phyloP scores from a whole-genome alignment of 2,888 invertebrate genomes.

The Timema cristinae region DNA sequence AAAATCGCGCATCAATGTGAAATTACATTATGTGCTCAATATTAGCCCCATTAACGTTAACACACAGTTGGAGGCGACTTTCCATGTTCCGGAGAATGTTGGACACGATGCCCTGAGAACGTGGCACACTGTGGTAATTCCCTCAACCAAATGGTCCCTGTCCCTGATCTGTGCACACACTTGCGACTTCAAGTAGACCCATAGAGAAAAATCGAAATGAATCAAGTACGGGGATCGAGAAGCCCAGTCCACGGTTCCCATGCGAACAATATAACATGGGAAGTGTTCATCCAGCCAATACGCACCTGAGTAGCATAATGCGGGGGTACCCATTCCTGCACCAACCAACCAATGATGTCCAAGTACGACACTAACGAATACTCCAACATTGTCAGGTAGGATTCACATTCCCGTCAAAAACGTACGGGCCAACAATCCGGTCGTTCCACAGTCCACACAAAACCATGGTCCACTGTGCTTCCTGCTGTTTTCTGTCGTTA shows the following conservation, averaged over 20 bases:
- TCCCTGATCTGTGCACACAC: neutral
- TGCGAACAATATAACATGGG: neutral
- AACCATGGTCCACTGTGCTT: neutral
- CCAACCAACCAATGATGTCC: too few relatives aligned
- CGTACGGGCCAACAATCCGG: neutral
- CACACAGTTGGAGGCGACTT: too few relatives aligned
- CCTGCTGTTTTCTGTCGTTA: neutral
- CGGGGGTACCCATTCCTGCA: neutral
- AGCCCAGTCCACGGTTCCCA: slow-evolving; percentile 9
- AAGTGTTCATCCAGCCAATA: neutral
- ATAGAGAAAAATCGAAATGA: neutral
- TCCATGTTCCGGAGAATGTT: too few relatives aligned
- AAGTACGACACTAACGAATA: too few relatives aligned
- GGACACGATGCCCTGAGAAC: too few relatives aligned
- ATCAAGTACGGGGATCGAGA: neutral
- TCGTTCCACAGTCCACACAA: neutral
- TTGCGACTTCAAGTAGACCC: slow-evolving; percentile 1
- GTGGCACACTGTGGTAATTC: neutral
- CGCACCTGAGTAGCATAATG: neutral
- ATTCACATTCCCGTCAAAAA: slow-evolving; percentile 8
- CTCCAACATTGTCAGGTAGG: neutral
- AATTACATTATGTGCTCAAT: too few relatives aligned
- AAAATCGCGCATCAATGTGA: too few relatives aligned
- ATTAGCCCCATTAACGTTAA: too few relatives aligned
- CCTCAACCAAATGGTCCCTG: neutral